A percentile compares a stretch with the other conserved stretches of the same genome.
phyloP scores from a whole-genome alignment of 2,888 invertebrate species.

The Blomia tropicalis region DNA sequence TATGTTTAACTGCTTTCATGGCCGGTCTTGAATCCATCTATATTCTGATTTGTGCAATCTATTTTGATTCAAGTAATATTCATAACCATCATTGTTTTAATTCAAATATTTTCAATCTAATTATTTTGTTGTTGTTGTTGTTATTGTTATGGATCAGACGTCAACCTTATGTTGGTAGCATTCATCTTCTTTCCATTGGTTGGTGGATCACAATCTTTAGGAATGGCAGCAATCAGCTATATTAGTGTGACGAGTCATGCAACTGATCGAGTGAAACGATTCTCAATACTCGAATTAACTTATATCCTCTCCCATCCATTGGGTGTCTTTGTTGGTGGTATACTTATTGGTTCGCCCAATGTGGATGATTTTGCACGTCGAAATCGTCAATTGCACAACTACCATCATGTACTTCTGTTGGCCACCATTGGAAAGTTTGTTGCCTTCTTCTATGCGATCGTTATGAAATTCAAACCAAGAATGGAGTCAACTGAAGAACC shows the following conservation, averaged over 20 bases:
- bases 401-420: not conserved
- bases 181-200: not conserved
- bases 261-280: not conserved
- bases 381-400: constrained; percentile 18
- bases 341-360: not conserved
- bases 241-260: not conserved
- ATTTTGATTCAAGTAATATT: constrained; percentile 14
- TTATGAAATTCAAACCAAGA: not conserved
- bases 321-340: constrained; percentile 16
- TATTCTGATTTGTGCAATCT: constrained; percentile 1
- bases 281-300: constrained; percentile 1
- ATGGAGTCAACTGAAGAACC: not conserved
- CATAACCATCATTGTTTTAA: not conserved
- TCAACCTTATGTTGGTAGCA: not conserved
- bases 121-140: no score
- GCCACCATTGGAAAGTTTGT: not conserved
- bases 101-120: not conserved
- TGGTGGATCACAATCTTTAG: not conserved
- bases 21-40: not conserved
- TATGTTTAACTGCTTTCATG: not conserved
- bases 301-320: constrained; percentile 11
- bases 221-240: constrained; percentile 8
- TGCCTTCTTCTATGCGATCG: not conserved
- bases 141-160: not conserved
- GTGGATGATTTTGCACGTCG: not conserved